phyloP scores from a whole-genome alignment of 2,888 invertebrate genomes.

The Mallateleia sp. region DNA sequence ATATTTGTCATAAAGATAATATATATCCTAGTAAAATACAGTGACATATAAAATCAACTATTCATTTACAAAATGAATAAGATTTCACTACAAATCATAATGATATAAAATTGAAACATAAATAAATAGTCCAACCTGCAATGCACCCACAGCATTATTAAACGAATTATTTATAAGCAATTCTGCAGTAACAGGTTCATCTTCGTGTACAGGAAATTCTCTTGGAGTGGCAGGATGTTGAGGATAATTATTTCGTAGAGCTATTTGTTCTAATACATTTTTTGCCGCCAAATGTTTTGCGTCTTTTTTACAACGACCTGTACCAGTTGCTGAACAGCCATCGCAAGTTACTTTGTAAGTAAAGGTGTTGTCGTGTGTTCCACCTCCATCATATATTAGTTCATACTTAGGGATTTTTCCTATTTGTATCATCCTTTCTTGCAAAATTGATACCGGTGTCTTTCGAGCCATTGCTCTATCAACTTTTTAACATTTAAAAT shows the following conservation, averaged over 20 bases:
- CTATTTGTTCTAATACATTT: constrained; percentile 87
- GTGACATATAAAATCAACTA: too few relatives aligned
- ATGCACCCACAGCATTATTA: constrained; percentile 86
- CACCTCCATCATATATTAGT: constrained; percentile 87
- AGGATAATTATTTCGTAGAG: constrained; percentile 82
- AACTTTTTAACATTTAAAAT: too few relatives aligned
- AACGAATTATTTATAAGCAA: constrained; percentile 83
- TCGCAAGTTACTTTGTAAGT: constrained; percentile 87
- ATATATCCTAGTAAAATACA: too few relatives aligned
- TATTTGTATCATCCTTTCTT: constrained; percentile 92
- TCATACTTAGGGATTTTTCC: constrained; percentile 91
- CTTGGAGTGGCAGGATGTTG: constrained; percentile 85
- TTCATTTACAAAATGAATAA: too few relatives aligned
- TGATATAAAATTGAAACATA: too few relatives aligned
- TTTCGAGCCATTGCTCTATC: constrained; percentile 88
- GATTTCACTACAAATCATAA: too few relatives aligned
- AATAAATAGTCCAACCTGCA: constrained; percentile 86
- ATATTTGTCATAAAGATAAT: too few relatives aligned
- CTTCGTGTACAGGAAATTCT: constrained; percentile 84
- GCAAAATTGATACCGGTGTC: constrained; percentile 92
- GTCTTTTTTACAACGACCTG: constrained; percentile 89
- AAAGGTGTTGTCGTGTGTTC: constrained; percentile 88
- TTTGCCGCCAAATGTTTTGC: constrained; percentile 89
- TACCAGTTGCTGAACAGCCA: constrained; percentile 85
- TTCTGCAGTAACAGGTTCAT: constrained; percentile 65